These are phyloP conservation scores for Thumatha senex DNA, from an alignment of 2,888 invertebrate species.

Conservation along the genomic window DNA sequence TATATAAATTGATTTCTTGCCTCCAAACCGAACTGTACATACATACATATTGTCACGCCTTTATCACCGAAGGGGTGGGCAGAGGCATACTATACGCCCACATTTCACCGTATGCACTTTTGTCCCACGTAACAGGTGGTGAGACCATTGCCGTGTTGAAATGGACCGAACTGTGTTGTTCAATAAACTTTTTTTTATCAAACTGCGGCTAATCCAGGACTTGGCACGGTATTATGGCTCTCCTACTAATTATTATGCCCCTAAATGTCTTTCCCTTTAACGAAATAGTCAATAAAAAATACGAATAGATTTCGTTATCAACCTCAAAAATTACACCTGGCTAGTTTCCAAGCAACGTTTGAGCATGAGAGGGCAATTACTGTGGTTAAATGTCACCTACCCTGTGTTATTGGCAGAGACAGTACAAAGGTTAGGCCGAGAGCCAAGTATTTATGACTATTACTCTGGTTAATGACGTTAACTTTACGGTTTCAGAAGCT, in stretches of 20 bases:
- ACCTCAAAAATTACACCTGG: constrained; percentile 42
- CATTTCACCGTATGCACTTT: no score
- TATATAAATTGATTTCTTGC: no score
- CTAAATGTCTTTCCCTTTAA: constrained; percentile 1
- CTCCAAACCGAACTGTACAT: no score
- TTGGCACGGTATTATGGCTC: no score
- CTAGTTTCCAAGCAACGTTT: constrained; percentile 45
- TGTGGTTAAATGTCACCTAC: constrained; percentile 48
- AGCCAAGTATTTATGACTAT: constrained; percentile 48
- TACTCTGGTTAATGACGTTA: constrained; percentile 20
- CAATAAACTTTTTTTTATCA: no score
- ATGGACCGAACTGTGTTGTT: no score
- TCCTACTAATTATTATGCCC: neutral
- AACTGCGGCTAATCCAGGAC: no score
- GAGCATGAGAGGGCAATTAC: constrained; percentile 49
- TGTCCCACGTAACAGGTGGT: no score
- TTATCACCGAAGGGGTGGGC: no score
- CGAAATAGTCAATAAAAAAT: constrained; percentile 22
- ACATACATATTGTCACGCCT: no score
- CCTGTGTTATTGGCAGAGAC: constrained; percentile 48
- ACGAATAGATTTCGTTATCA: constrained; percentile 19
- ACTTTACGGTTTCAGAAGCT: neutral
- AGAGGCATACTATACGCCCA: no score
- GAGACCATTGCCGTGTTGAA: no score
- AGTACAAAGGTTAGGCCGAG: constrained; percentile 49